Base-by-base conservation (phyloP, 2,113 vertebrate genomes). In the Entelurus aequoreus region DNA sequence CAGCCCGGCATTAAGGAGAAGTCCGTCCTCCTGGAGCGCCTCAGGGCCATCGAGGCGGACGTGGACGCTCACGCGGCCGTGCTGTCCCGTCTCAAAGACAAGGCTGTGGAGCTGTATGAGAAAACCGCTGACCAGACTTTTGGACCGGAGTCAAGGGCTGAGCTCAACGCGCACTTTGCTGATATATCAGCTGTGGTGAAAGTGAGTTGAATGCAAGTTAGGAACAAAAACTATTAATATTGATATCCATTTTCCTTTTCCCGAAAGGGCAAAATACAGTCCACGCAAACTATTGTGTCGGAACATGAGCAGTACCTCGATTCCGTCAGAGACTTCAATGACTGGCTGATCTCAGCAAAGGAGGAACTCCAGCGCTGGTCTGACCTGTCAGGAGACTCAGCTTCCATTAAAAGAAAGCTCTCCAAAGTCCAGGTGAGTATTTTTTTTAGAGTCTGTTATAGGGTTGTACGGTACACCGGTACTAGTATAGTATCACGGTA, bases 351-450 rank as follows among this genome's bases (percentile, higher is more conserved):
- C 54, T 98, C 94, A 7, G 97, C 95, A 8, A 97, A 96, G 77
- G 97, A 99, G 82, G 97, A 99, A 66, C 92, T 98, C 19, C 94
- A 98, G 51, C 93, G 97, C 55, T 99, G 97, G 97, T 94, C 92
- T 0, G 97, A 99, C 70, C 66, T 91, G 58, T 94, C 94, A 16
- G 96, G 94, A 77, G 94, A 99, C 67, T 89, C 91, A 0, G 19
- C 85, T n/a, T 87, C 92, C 10, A 78, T 92, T 60, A 90, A 94
- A 75, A 94, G 93, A 72, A 99, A 99, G 63, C 79, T 98, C 38
- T 81, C 85, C 49, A 97, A 94, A 86, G 93, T 98, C 63, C 93
- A 91, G 88, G 96, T 98, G 68, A 88, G 90, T n/a, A 16, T 3
- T 4, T n/a, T n/a, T 13, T 59, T 12, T 54, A 35, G 15, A n/a